phyloP scores from a whole-genome alignment of 2,113 vertebrate species.

The Atlantisia rogersi region DNA sequence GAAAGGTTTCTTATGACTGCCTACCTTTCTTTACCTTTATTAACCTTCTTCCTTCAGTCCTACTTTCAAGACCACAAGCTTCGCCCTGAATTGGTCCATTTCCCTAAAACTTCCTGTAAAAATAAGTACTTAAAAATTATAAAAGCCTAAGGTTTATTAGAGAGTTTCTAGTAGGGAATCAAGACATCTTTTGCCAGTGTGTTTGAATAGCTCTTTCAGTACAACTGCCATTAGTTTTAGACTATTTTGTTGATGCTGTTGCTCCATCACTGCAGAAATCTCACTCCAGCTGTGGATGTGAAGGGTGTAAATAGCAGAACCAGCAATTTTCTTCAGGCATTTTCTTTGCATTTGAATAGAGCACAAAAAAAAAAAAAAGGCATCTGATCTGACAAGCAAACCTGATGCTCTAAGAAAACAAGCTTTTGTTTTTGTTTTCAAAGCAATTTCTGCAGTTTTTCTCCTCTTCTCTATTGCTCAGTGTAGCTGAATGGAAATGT shows the following conservation, averaged over 20 bases:
- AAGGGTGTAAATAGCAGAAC: slow-evolving; percentile 30
- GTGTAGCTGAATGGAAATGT: not conserved
- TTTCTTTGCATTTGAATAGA: slow-evolving; percentile 55
- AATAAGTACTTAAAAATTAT: not conserved
- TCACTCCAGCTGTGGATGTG: not conserved
- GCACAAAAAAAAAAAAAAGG: not conserved
- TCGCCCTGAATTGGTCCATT: not conserved
- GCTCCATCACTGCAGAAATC: not conserved
- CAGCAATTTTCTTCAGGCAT: slow-evolving; percentile 34
- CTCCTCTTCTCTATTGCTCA: not conserved
- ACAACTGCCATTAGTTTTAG: not conserved
- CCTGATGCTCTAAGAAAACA: slow-evolving; percentile 45
- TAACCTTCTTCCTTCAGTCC: not conserved
- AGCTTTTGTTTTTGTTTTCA: slow-evolving; percentile 20
- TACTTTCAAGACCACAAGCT: not conserved
- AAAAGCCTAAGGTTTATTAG: not conserved
- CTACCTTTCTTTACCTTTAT: not conserved
- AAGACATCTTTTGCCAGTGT: not conserved
- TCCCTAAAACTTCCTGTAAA: not conserved
- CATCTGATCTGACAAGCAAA: slow-evolving; percentile 40
- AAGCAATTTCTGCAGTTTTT: slow-evolving; percentile 54
- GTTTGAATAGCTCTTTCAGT: not conserved
- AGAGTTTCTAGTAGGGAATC: not conserved
- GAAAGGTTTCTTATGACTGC: not conserved
- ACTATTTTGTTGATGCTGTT: not conserved